Conservation (phyloP, 2,113 vertebrate genomes). For the Paralichthys olivaceus region DNA sequence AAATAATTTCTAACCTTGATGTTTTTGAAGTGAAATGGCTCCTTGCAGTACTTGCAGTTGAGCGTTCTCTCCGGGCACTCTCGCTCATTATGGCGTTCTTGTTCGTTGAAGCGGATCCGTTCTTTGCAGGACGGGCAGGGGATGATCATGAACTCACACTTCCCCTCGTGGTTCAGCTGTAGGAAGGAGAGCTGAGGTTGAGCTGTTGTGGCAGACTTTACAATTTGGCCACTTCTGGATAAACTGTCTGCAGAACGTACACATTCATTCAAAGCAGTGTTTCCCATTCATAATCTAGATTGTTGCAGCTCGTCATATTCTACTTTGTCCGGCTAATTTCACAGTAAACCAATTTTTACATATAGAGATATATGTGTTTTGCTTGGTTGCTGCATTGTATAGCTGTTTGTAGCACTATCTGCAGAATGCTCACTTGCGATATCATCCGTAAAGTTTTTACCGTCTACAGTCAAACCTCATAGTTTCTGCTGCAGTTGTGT, state of each 20-base stretch:
- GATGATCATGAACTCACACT: constrained; percentile 83
- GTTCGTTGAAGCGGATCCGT: constrained; percentile 82
- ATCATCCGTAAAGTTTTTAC: too few relatives aligned
- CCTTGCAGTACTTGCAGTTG: constrained; percentile 87
- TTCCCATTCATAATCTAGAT: too few relatives aligned
- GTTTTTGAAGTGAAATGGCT: constrained; percentile 82
- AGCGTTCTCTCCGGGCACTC: constrained; percentile 87
- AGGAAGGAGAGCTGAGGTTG: background rate
- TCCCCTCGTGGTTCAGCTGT: constrained; percentile 83
- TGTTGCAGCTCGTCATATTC: too few relatives aligned
- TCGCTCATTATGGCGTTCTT: constrained; percentile 85
- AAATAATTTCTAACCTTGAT: constrained; percentile 79
- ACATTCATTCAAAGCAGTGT: background rate
- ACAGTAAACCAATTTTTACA: too few relatives aligned
- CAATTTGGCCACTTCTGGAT: background rate
- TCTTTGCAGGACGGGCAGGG: constrained; percentile 84
- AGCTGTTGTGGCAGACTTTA: background rate
- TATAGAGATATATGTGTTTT: too few relatives aligned
- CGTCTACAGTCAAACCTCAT: too few relatives aligned
- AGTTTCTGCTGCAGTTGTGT: too few relatives aligned
- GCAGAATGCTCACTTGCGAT: too few relatives aligned
- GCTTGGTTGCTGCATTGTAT: too few relatives aligned
- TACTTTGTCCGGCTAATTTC: too few relatives aligned
- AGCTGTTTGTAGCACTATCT: too few relatives aligned
- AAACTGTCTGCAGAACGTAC: background rate